phyloP scores from a whole-genome alignment of 2,888 invertebrate species.

The Polydrusus cervinus region DNA sequence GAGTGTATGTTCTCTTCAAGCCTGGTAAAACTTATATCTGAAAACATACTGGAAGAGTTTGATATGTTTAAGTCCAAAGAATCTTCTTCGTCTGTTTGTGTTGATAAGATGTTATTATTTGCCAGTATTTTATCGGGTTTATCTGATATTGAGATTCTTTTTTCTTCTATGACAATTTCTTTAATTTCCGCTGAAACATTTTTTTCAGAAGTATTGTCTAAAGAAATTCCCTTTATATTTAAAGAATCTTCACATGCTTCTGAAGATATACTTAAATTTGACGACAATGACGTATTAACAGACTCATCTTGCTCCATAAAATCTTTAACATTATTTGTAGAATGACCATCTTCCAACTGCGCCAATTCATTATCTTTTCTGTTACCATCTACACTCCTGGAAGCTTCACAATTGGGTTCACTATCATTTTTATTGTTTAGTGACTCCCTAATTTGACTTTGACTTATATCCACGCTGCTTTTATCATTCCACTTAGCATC shows the following conservation, averaged over 20 bases:
- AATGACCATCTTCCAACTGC: not conserved
- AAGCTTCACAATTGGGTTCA: not conserved
- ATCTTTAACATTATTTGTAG: not conserved
- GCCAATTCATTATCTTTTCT: not conserved
- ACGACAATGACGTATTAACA: constrained; percentile 24
- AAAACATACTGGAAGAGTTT: constrained; percentile 45
- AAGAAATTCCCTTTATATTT: not conserved
- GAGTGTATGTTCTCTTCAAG: constrained; percentile 47
- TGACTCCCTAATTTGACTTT: not conserved
- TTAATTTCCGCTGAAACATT: not conserved
- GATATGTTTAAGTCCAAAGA: constrained; percentile 38
- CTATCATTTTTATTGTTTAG: constrained; percentile 2
- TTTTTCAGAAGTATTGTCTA: not conserved
- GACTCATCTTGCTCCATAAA: constrained; percentile 8
- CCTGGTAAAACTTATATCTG: constrained; percentile 50
- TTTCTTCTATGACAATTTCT: not conserved
- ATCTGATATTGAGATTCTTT: not conserved
- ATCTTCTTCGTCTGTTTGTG: not conserved
- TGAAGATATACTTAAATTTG: constrained; percentile 23
- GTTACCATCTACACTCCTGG: not conserved
- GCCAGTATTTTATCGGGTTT: not conserved
- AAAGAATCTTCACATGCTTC: not conserved
- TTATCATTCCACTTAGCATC: constrained; percentile 79
- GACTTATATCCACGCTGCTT: not conserved
- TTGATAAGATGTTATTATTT: not conserved